Conservation (phyloP, 2,888 invertebrate genomes). For the Dolichopus griseipennis region DNA sequence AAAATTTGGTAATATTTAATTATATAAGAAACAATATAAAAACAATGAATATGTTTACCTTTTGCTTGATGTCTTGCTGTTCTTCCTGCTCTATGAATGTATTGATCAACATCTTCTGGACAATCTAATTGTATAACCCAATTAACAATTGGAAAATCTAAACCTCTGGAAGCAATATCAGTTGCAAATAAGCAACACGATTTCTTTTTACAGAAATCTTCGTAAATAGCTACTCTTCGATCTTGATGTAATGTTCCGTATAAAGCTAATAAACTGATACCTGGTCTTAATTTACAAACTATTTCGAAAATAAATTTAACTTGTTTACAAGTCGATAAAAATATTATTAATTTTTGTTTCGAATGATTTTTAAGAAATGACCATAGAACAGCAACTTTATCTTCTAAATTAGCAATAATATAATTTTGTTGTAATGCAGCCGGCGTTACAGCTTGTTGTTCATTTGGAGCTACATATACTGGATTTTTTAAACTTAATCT, state of each 20-base stretch:
- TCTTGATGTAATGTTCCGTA: conserved; percentile 91
- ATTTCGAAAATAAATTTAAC: conserved; percentile 79
- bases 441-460: conserved; percentile 75
- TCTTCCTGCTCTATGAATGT: conserved; percentile 89
- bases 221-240: conserved; percentile 81
- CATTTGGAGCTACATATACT: conserved; percentile 85
- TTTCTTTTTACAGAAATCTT: conserved; percentile 79
- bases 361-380: conserved; percentile 89
- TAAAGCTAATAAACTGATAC: conserved; percentile 73
- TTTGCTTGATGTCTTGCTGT: conserved; percentile 75
- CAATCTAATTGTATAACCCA: conserved; percentile 99
- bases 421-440: conserved; percentile 81
- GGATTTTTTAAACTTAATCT: conserved; percentile 84
- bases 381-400: conserved; percentile 88
- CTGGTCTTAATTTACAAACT: conserved; percentile 81
- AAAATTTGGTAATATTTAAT: conserved; percentile 25
- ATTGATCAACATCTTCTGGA: conserved; percentile 91
- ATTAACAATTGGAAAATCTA: conserved; percentile 90
- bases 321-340: conserved; percentile 93
- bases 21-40: neutral
- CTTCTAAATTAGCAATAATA: conserved; percentile 78
- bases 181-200: conserved; percentile 91
- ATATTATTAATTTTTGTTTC: conserved; percentile 86
- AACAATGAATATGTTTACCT: conserved; percentile 47
- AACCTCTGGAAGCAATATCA: conserved; percentile 91